Percentiles rank a stretch among this genome's conserved stretches.
These are phyloP conservation scores for Ellobius talpinus DNA, from an alignment of 2,113 vertebrate genomes.

Conservation along the genomic window DNA sequence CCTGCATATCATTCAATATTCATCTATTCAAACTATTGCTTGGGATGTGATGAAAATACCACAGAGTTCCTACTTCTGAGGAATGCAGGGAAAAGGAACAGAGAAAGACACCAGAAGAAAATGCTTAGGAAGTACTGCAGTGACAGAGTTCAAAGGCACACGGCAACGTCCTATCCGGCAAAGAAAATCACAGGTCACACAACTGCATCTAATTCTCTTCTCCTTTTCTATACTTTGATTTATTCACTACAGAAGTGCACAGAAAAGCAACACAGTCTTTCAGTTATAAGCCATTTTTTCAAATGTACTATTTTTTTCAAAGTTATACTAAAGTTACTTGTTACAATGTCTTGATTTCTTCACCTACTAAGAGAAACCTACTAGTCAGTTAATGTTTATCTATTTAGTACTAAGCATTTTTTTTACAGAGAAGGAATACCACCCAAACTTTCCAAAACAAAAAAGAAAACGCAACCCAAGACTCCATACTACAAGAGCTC, in stretches of 20 bases:
- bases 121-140: not conserved
- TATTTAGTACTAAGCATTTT: not conserved
- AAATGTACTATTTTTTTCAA: not conserved
- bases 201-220: slow-evolving; percentile 4
- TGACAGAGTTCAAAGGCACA: slow-evolving; percentile 19
- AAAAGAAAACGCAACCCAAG: not conserved
- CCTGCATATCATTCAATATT: slow-evolving; percentile 11
- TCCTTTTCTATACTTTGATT: slow-evolving; percentile 7
- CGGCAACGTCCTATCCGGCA: not conserved
- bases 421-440: not conserved
- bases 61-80: not conserved
- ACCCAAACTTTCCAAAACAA: slow-evolving; percentile 42
- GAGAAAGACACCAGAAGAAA: slow-evolving; percentile 8
- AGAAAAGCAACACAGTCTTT: slow-evolving; percentile 32
- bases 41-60: not conserved
- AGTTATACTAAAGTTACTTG: slow-evolving; percentile 20
- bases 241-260: not conserved
- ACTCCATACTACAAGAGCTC: not conserved
- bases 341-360: slow-evolving; percentile 31
- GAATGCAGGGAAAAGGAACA: not conserved
- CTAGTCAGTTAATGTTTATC: slow-evolving; percentile 21
- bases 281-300: slow-evolving; percentile 19
- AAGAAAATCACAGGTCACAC: slow-evolving; percentile 9
- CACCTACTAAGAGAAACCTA: slow-evolving; percentile 3
- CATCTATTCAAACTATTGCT: slow-evolving; percentile 21